Base-by-base conservation (phyloP, 1,140 invertebrate genomes). In the Aphidius gifuensis region DNA sequence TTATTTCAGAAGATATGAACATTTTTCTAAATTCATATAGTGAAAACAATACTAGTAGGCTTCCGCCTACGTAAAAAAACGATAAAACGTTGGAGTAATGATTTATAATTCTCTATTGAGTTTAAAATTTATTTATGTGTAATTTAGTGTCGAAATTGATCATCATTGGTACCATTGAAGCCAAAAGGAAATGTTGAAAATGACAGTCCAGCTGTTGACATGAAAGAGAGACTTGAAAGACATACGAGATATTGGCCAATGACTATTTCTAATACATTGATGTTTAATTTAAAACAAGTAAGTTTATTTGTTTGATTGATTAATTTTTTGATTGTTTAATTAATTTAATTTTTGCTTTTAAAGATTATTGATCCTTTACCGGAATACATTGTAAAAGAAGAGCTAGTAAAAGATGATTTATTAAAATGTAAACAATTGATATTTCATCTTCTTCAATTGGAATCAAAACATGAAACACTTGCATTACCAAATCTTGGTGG, bases 231-330 rank as follows among this genome's bases (percentile, higher is more conserved):
- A 53, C 70, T 97, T 1, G 87, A 90, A 51, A 82, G 92, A 40
- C 85, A 91, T 63, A 95, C 94, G 0, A 88, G 90, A 54, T 95
- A 94, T 78, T 98, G 94, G 92, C 96, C 96, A 0, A 85, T 97
- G 54, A 95, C 92, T 6, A 93, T 95, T 53, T 91, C 91, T 11
- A 90, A 92, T 5, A 96, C 94, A 0, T 85, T 95, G 9, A 88
- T 98, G 68, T 97, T 93, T 70, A 96, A 96, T 73, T 82, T 96
- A 62, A 87, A 88, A 72, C 87, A 88, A 60, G 91, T 93, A 80
- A 85, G 83, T 16, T 16, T 16, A 55, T 62, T 58, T 62, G 40
- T 61, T 45, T 11, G 16, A 16, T 16, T 16, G 16, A 16, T 16
- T 16, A 0, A 16, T 16, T 16, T 16, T 16, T 16, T 16, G 16